Percentiles rank a stretch among this genome's conserved stretches.
Evolutionary conservation across 2,888 invertebrate species (phyloP).

Genomic region (Serrognathus titanus): DNA sequence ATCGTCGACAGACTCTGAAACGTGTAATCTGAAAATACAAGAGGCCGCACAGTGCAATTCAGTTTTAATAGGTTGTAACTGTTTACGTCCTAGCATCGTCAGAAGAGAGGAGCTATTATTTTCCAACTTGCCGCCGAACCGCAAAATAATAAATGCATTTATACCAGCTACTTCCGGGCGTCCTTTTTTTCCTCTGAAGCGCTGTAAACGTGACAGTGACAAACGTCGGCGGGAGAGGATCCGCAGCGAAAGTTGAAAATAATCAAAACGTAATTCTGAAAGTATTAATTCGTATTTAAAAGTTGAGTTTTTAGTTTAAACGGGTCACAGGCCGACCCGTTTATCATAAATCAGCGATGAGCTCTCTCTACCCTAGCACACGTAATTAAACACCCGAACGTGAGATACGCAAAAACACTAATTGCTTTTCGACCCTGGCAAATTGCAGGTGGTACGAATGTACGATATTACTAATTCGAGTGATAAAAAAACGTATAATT

Average conservation of each 20-base stretch:
- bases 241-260: background rate
- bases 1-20: no score
- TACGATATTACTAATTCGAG: constrained; percentile 35
- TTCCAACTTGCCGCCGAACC: no score
- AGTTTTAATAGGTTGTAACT: no score
- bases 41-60: no score
- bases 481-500: constrained; percentile 25
- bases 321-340: constrained; percentile 34
- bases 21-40: no score
- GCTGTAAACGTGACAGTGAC: no score
- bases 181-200: no score
- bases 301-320: background rate
- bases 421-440: constrained; percentile 48
- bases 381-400: constrained; percentile 34
- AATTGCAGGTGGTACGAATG: constrained; percentile 50
- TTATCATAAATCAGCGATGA: constrained; percentile 46
- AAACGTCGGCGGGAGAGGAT: background rate
- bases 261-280: background rate
- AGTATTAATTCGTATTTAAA: constrained; percentile 1
- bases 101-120: no score
- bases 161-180: no score
- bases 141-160: no score
- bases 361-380: constrained; percentile 23
- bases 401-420: constrained; percentile 49
- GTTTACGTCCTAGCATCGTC: no score